Evolutionary conservation across 1,140 invertebrate genomes (phyloP).

Genomic region (Panagrolaimus sp.): DNA sequence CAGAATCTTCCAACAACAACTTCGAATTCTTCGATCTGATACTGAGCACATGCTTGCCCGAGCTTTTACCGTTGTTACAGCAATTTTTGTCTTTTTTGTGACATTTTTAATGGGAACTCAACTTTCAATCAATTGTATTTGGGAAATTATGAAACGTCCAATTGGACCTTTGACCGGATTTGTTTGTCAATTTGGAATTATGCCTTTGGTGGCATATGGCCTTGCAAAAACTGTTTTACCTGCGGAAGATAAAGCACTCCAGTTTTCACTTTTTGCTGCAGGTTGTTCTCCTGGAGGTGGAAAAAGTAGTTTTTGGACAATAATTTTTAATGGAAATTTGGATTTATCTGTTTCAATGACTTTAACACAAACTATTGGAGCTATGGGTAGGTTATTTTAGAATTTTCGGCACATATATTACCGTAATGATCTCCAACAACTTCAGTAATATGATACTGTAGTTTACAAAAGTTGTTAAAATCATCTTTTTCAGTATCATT

Average conservation of each 20-base stretch:
- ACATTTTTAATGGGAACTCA: constrained; percentile 45
- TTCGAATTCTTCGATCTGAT: constrained; percentile 30
- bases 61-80: constrained; percentile 30
- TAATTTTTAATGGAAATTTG: constrained; percentile 63
- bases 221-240: constrained; percentile 37
- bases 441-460: no score
- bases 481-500: no score
- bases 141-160: constrained; percentile 49
- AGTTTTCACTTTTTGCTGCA: constrained; percentile 61
- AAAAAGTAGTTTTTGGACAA: constrained; percentile 62
- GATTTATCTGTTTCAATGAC: constrained; percentile 63
- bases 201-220: constrained; percentile 56
- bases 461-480: no score
- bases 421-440: no score
- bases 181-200: constrained; percentile 61
- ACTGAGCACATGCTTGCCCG: constrained; percentile 26
- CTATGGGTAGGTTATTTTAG: constrained; percentile 67
- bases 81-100: constrained; percentile 32
- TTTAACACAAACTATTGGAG: constrained; percentile 73
- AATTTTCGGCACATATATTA: no score
- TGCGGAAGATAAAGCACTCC: constrained; percentile 44
- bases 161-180: constrained; percentile 61
- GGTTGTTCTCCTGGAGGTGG: constrained; percentile 63
- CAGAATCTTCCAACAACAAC: constrained; percentile 6
- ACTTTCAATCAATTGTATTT: constrained; percentile 29